Conservation (phyloP, 2,113 vertebrate genomes). For the Ovis canadensis region DNA sequence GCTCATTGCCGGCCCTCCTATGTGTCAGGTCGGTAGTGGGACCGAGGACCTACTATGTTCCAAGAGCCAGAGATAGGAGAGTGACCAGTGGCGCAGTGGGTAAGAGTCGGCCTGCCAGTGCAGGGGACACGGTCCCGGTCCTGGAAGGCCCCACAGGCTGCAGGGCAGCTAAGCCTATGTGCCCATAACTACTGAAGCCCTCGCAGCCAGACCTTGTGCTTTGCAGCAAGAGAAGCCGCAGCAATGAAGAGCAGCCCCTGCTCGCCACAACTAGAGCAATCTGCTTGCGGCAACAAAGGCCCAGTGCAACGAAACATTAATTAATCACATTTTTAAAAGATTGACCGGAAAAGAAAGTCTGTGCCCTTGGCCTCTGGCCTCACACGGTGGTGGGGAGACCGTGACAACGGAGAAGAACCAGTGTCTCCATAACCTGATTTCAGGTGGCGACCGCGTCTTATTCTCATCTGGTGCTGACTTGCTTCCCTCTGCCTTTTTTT, state of each 20-base stretch:
- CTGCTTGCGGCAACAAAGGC: not conserved
- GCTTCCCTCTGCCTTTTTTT: not conserved
- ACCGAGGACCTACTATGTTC: not conserved
- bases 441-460: rapidly evolving
- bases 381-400: rapidly evolving
- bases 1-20: rapidly evolving
- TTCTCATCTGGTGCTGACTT: not conserved
- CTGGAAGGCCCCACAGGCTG: not conserved
- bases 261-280: not conserved
- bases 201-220: not conserved
- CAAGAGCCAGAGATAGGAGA: not conserved
- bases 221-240: not conserved
- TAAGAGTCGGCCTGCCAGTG: not conserved
- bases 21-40: not conserved
- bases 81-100: not conserved
- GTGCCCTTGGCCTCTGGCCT: not conserved
- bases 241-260: not conserved
- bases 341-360: rapidly evolving
- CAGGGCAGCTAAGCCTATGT: not conserved
- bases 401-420: rapidly evolving
- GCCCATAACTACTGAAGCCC: not conserved
- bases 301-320: not conserved
- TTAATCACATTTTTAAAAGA: not conserved
- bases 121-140: not conserved
- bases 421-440: rapidly evolving